phyloP scores from a whole-genome alignment of 2,888 invertebrate genomes.

The Drosophila yooni region DNA sequence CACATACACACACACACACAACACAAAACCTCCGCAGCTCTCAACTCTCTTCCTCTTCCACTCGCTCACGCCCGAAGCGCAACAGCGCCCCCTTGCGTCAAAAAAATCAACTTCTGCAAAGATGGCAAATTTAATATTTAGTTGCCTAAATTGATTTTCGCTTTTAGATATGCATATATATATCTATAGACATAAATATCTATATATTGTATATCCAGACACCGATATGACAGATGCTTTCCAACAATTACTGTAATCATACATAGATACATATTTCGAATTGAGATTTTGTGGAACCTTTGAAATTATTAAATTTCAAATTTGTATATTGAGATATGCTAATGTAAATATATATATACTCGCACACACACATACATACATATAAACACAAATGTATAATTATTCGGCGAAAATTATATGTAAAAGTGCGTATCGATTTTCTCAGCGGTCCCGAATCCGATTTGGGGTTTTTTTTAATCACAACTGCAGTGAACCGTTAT shows the following conservation, averaged over 20 bases:
- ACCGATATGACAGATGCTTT: constrained; percentile 17
- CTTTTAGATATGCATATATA: background rate
- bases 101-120: constrained; percentile 11
- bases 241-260: background rate
- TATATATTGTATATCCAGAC: constrained; percentile 4
- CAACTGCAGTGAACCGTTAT: background rate
- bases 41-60: background rate
- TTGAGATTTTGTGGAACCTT: background rate
- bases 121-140: constrained; percentile 1
- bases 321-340: background rate
- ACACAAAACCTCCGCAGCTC: background rate
- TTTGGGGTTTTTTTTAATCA: background rate
- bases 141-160: background rate
- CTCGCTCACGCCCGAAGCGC: constrained; percentile 3
- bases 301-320: background rate
- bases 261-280: background rate
- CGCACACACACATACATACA: background rate
- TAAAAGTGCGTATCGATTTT: background rate
- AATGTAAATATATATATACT: background rate
- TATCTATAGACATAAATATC: background rate
- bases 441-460: background rate
- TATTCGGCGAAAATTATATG: background rate
- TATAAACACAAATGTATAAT: too few relatives aligned
- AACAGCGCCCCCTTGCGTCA: constrained; percentile 14
- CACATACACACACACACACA: background rate